Evolutionary conservation across 2,888 invertebrate species (phyloP).

Genomic region (Mesorhabditis sp.): DNA sequence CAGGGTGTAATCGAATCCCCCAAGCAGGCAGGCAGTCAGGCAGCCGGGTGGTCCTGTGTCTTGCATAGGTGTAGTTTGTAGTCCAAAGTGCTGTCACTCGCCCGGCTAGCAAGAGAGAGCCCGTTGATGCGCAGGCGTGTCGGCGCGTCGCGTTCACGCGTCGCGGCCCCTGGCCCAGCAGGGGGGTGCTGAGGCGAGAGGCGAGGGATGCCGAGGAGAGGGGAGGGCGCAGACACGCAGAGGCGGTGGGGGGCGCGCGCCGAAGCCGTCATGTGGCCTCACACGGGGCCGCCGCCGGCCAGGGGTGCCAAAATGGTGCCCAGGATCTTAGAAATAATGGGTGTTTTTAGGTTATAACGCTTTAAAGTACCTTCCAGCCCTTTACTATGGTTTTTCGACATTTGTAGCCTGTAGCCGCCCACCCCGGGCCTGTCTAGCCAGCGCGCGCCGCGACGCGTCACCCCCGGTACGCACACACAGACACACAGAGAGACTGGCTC

Average conservation of each 20-base stretch:
- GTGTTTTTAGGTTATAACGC: too few species aligned
- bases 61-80: conserved; percentile 1
- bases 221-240: conserved; percentile 6
- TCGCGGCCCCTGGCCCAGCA: conserved; percentile 4
- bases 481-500: neutral
- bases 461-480: neutral
- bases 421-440: conserved; percentile 17
- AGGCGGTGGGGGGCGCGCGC: conserved; percentile 7
- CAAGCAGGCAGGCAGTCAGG: conserved; percentile 11
- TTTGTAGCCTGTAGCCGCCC: conserved; percentile 5
- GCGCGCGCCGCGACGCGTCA: conserved; percentile 7
- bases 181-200: conserved; percentile 3
- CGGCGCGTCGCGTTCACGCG: conserved; percentile 10
- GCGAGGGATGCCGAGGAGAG: conserved; percentile 6
- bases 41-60: neutral
- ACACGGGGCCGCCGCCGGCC: too few species aligned
- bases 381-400: too few species aligned
- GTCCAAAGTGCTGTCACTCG: neutral
- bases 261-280: conserved; percentile 5
- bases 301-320: too few species aligned
- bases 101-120: neutral
- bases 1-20: neutral
- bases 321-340: too few species aligned
- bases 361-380: too few species aligned
- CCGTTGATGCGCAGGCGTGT: conserved; percentile 14